Evolutionary conservation across 1,140 invertebrate genomes (phyloP), one percentile per base, ranked within the genome.

Genomic region (Yoshiicerus persimilis): DNA sequence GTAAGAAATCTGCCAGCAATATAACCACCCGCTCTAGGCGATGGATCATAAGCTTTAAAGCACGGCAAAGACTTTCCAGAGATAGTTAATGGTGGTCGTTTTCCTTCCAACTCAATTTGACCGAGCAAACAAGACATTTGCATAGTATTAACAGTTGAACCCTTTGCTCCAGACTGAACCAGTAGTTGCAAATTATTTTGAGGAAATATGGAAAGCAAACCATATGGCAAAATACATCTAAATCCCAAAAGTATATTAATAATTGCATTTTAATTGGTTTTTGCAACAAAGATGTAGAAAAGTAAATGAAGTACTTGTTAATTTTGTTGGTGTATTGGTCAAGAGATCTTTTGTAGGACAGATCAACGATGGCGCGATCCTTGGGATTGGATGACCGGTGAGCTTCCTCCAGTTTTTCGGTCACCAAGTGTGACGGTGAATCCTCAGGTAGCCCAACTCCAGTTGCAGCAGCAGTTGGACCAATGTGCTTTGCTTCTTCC

Each of bases 61-160:
- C 97, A 98, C 0, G 99, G 99, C 4, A 99, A 92, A 30, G 97
- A 96, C 91, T 96, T 96, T 2, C 98, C 99, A 90, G 96, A 97
- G 87, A 98, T 95, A 96, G 98, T 99, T 13, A 99, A 91, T 0
- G 98, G 98, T 4, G 98, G 98, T 85, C 99, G 94, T 92, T 98
- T 97, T 16, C 99, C 99, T 94, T 99, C 99, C 91, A 99, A 95
- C 92, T 99, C 98, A 92, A 99, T 99, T 93, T 99, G 99, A 11
- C 98, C 99, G 1, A 99, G 93, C 16, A 98, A 93, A 93, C 98
- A 98, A 0, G 98, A 99, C 91, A 99, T 99, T 92, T 99, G 98
- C 96, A 98, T 97, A 91, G 97, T 97, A 92, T 99, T 99, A 0
- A 99, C 98, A 90, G 94, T 96, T 0, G 98, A 98, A 41, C 99